Evolutionary conservation across 2,113 vertebrate species (phyloP).

Genomic region (Mormoops blainvillei): DNA sequence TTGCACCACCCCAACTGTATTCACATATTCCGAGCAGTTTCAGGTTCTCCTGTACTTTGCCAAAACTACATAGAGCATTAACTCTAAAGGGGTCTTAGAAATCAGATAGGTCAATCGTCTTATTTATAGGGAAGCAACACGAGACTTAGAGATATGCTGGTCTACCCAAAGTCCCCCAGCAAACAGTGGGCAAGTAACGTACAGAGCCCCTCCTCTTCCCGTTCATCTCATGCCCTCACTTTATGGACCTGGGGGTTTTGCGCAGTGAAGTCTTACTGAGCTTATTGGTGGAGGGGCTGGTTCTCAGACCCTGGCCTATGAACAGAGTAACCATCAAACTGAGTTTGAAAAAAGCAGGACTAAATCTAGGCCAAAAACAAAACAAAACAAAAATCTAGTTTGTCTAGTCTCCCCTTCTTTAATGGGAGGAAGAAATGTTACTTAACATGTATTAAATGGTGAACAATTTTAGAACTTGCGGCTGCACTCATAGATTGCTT

Average conservation of each 20-base stretch:
- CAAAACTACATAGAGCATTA: background rate
- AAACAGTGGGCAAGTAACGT: background rate
- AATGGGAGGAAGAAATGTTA: background rate
- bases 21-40: background rate
- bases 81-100: background rate
- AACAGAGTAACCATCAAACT: background rate
- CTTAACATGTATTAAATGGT: background rate
- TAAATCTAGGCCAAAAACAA: background rate
- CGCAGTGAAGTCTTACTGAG: background rate
- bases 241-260: background rate
- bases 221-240: background rate
- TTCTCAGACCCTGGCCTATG: background rate
- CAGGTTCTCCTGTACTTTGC: background rate
- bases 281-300: accelerated
- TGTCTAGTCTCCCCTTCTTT: background rate
- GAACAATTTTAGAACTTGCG: constrained; percentile 10
- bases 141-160: background rate
- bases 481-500: background rate
- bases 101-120: background rate
- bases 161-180: too few relatives aligned
- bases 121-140: background rate
- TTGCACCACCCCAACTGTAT: background rate
- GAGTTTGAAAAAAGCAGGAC: background rate
- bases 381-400: background rate
- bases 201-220: background rate